Base-by-base conservation (phyloP, 2,113 vertebrate species). In the Noturus placidus region DNA sequence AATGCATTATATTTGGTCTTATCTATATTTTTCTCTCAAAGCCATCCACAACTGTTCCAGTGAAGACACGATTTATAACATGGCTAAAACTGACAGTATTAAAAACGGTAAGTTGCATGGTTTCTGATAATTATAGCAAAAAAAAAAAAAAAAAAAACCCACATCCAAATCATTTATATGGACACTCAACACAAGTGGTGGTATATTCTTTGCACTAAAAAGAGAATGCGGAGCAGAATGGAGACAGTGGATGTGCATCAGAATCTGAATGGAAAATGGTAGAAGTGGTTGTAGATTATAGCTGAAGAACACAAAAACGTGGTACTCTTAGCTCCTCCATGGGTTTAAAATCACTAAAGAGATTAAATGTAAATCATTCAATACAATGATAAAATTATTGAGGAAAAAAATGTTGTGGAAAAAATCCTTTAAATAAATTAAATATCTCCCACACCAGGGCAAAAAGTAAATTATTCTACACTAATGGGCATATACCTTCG, bases 401-500 rank as follows among this genome's bases (percentile, higher is more conserved):
- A 63, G 10, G 42, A 6, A 42, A 33, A 65, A 17, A 0, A 9
- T 38, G 5, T 38, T 67, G 42, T 5, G 20, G 10, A 59, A 35
- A 69, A 46, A 14, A 42, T 27, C 20, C 9, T 46, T 82, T 7
- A 27, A 13, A 63, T 17, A n/a, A 82, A 46, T 19, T 17, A 14
- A 14, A 8, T 33, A n/a, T 4, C 63, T 69, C 67, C 20, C 17
- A 7, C 30, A 63, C 8, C 19, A 27, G 14, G 15, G 13, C 27
- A n/a, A 69, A 83, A 33, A 50, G 25, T 46, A 27, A 2, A 42
- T 17, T 11, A 25, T 38, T 57, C 33, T 52, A 30, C 3, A 27
- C 17, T 6, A 59, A 35, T 27, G 38, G 38, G 69, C 1, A n/a
- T 11, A 79, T 94, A 99, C 98, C 98, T 99, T 94, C 96, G 97